Percentiles rank a stretch among this genome's conserved stretches.
Conservation (phyloP, 2,888 invertebrate genomes). For the Stenchaetothrips biformis region DNA sequence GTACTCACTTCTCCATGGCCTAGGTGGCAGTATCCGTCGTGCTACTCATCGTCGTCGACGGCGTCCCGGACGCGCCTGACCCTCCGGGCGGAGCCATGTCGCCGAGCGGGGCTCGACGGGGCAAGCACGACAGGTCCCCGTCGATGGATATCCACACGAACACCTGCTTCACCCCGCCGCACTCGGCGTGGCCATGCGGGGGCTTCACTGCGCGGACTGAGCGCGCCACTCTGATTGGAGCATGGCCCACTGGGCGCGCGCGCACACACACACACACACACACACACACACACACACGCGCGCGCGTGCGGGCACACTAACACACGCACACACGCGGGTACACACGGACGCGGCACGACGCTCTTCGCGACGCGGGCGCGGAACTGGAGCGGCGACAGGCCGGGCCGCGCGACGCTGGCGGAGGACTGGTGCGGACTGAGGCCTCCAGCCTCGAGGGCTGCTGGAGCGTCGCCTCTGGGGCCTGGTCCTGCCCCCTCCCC, state of each 20-base stretch:
- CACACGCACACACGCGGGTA: not conserved
- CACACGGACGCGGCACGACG: not conserved
- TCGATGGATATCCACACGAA: slow-evolving; percentile 35
- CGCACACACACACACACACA: not conserved
- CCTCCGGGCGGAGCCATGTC: too few relatives aligned
- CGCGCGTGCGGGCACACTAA: not conserved
- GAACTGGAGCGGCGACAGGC: not conserved
- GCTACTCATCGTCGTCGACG: too few relatives aligned
- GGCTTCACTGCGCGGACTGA: not conserved
- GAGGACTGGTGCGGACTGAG: too few relatives aligned
- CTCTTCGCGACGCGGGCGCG: not conserved
- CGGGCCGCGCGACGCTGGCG: too few relatives aligned
- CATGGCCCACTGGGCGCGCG: not conserved
- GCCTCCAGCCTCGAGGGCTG: too few relatives aligned
- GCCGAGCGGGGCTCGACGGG: too few relatives aligned
- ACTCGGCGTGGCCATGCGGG: slow-evolving; percentile 42
- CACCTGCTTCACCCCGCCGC: too few relatives aligned
- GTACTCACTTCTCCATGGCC: too few relatives aligned
- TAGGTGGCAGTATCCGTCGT: too few relatives aligned
- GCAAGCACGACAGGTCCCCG: too few relatives aligned
- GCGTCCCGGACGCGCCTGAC: too few relatives aligned
- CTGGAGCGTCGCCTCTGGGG: not conserved
- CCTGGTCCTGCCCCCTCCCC: not conserved
- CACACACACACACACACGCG: not conserved
- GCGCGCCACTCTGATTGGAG: not conserved